Evolutionary conservation across 2,888 invertebrate species (phyloP).

Genomic region (Chrysotoxum bicinctum): DNA sequence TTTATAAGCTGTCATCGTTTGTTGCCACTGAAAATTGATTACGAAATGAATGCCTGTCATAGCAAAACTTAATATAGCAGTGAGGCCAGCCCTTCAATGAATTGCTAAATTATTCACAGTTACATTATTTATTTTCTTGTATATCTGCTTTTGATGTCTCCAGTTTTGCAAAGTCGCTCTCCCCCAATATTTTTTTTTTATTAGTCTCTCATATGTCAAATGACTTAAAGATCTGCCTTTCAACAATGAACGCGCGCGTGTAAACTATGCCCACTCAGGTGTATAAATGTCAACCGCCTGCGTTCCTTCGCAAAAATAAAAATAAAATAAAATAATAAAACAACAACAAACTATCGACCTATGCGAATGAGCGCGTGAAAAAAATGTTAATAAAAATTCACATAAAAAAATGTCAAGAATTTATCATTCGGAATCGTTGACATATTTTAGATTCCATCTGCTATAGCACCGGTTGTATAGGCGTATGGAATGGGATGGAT

Average conservation of each 20-base stretch:
- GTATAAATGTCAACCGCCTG: constrained; percentile 57
- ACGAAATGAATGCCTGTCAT: constrained; percentile 46
- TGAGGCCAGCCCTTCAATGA: constrained; percentile 4
- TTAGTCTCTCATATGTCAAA: constrained; percentile 44
- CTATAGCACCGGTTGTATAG: constrained; percentile 21
- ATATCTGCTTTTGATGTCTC: neutral
- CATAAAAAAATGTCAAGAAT: constrained; percentile 67
- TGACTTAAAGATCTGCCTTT: constrained; percentile 56
- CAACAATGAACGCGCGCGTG: constrained; percentile 56
- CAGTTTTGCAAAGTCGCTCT: neutral
- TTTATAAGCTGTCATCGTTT: constrained; percentile 65
- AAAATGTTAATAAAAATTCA: constrained; percentile 67
- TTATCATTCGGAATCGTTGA: constrained; percentile 69
- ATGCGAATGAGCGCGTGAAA: constrained; percentile 55
- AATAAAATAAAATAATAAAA: neutral
- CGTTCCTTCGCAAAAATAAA: constrained; percentile 19
- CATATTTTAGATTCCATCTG: constrained; percentile 73
- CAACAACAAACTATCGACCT: constrained; percentile 48
- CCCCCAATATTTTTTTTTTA: constrained; percentile 21
- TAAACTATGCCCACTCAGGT: constrained; percentile 65
- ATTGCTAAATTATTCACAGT: constrained; percentile 55
- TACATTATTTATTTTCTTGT: constrained; percentile 49
- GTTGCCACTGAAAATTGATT: constrained; percentile 68
- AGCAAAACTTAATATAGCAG: neutral
- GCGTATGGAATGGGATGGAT: neutral